These are phyloP conservation scores for Hemistola chrysoprasaria DNA, from an alignment of 2,888 invertebrate genomes.

Conservation along the genomic window DNA sequence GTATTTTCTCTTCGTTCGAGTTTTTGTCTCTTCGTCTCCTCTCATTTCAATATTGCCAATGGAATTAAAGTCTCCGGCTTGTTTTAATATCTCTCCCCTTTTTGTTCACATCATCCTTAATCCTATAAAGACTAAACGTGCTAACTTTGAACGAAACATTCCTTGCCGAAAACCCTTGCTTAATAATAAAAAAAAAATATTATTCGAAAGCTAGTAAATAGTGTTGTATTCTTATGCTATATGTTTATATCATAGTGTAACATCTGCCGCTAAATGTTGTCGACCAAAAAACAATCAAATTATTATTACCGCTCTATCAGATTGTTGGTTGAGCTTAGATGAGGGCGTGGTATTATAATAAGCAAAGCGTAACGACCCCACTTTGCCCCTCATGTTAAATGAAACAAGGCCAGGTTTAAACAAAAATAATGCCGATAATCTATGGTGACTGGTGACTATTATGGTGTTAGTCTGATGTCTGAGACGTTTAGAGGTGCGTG, in stretches of 20 bases:
- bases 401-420: constrained; percentile 29
- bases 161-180: constrained; percentile 1
- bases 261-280: constrained; percentile 6
- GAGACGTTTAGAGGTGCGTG: constrained; percentile 38
- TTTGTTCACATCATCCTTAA: constrained; percentile 35
- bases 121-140: constrained; percentile 18
- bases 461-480: constrained; percentile 3
- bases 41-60: constrained; percentile 62
- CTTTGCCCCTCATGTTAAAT: constrained; percentile 47
- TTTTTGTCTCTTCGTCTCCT: constrained; percentile 59
- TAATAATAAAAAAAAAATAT: too few species aligned
- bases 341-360: constrained; percentile 56
- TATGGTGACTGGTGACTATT: constrained; percentile 3
- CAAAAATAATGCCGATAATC: constrained; percentile 4
- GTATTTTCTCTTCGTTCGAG: constrained; percentile 62
- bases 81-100: constrained; percentile 57
- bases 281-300: constrained; percentile 4
- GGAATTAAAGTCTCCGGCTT: constrained; percentile 66
- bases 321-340: too few species aligned
- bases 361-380: constrained; percentile 58
- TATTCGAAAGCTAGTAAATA: constrained; percentile 2
- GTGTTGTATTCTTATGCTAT: too few species aligned
- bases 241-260: constrained; percentile 10
- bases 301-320: constrained; percentile 17
- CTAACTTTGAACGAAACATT: constrained; percentile 16